Evolutionary conservation across 2,113 vertebrate genomes (phyloP).

Genomic region (Sylvietta virens): DNA sequence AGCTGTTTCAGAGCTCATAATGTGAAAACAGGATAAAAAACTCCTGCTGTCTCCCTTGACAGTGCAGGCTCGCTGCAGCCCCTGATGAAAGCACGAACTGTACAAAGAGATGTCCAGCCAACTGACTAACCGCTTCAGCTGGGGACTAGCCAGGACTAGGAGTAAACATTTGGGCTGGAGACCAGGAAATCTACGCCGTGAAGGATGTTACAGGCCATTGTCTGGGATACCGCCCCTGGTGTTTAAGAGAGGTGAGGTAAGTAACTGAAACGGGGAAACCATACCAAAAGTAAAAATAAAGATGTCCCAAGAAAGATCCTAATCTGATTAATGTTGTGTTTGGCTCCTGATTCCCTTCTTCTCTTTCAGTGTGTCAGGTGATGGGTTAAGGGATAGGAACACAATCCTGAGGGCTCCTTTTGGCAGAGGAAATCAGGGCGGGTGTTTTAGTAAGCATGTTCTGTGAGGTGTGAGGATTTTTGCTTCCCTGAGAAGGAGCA

Average conservation of each 20-base stretch:
- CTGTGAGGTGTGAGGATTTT: neutral
- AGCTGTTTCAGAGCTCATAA: neutral
- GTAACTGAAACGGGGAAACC: neutral
- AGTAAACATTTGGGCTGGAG: neutral
- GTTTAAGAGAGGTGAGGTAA: conserved; percentile 7
- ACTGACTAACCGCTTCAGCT: neutral
- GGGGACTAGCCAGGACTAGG: neutral
- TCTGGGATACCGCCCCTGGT: neutral
- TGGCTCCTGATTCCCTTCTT: neutral
- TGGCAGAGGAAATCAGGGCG: neutral
- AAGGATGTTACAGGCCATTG: neutral
- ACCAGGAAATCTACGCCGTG: neutral
- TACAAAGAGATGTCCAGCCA: neutral
- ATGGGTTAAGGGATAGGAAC: neutral
- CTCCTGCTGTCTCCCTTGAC: neutral
- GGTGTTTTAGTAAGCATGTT: neutral
- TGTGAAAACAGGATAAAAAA: conserved; percentile 12
- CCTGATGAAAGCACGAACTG: neutral
- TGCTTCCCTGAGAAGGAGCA: neutral
- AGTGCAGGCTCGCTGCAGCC: neutral
- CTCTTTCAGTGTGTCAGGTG: neutral
- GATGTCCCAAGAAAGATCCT: neutral
- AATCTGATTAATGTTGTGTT: conserved; percentile 16
- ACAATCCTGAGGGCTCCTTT: neutral
- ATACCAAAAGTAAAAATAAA: neutral